Conservation (phyloP, 2,888 invertebrate genomes). For the Acleris holmiana region DNA sequence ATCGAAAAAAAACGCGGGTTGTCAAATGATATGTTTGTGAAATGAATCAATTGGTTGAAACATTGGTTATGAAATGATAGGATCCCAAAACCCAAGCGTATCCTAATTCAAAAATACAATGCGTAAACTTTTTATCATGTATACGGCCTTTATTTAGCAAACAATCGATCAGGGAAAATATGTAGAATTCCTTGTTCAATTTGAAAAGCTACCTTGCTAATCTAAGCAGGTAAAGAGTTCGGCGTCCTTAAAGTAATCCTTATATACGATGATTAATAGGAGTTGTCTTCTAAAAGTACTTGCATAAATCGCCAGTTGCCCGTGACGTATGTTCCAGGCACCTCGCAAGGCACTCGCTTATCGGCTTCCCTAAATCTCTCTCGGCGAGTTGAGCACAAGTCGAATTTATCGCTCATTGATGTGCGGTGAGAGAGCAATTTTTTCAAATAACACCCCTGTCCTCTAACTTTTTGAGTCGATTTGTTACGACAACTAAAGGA, state of each 20-base stretch:
- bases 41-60: too few species aligned
- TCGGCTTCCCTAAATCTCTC: conserved; percentile 70
- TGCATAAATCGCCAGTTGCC: conserved; percentile 40
- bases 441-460: conserved; percentile 10
- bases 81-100: too few species aligned
- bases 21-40: too few species aligned
- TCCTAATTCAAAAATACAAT: too few species aligned
- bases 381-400: conserved; percentile 62
- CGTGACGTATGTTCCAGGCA: conserved; percentile 43
- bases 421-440: conserved; percentile 25
- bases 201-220: neutral
- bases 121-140: too few species aligned
- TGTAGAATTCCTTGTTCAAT: neutral
- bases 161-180: neutral
- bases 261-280: conserved; percentile 36
- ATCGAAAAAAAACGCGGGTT: too few species aligned
- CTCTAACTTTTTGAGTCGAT: conserved; percentile 1
- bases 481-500: neutral
- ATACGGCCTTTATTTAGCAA: too few species aligned
- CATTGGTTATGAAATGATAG: too few species aligned
- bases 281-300: conserved; percentile 33
- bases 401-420: conserved; percentile 59
- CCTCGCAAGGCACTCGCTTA: conserved; percentile 64
- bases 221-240: conserved; percentile 19
- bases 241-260: conserved; percentile 11